These are phyloP conservation scores for Drosophila lacertosa DNA, from an alignment of 1,140 invertebrate genomes.

Conservation along the genomic window DNA sequence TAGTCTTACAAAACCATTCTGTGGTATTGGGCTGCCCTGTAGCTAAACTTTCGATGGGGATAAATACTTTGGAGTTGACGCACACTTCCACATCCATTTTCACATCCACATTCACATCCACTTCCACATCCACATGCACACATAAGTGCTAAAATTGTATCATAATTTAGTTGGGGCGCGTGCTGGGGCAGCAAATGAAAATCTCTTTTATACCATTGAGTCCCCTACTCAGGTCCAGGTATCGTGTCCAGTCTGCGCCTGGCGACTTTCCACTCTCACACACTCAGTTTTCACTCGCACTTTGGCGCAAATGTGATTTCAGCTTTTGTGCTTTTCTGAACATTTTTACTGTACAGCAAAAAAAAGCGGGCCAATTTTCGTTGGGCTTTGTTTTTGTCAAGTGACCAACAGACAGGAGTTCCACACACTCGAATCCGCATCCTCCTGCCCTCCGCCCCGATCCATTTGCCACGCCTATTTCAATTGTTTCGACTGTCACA, in stretches of 20 bases:
- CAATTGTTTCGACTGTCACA: constrained; percentile 43
- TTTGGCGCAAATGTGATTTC: constrained; percentile 41
- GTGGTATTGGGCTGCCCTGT: constrained; percentile 4
- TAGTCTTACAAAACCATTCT: constrained; percentile 49
- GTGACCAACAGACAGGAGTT: constrained; percentile 16
- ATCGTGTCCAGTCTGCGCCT: background rate
- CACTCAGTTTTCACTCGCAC: constrained; percentile 5
- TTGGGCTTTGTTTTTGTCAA: constrained; percentile 41
- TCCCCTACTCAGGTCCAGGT: background rate
- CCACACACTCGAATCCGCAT: background rate
- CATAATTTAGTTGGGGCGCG: constrained; percentile 43
- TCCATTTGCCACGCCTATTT: constrained; percentile 39
- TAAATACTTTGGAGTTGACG: constrained; percentile 29
- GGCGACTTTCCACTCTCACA: too few species aligned
- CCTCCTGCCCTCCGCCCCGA: background rate
- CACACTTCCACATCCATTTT: background rate
- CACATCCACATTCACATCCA: too few species aligned
- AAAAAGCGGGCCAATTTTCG: constrained; percentile 38
- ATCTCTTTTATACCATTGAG: constrained; percentile 33
- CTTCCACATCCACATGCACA: too few species aligned
- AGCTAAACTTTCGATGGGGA: constrained; percentile 23
- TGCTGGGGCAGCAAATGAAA: constrained; percentile 40
- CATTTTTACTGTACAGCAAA: constrained; percentile 44
- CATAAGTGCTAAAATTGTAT: constrained; percentile 31
- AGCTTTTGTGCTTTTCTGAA: constrained; percentile 41